phyloP scores from a whole-genome alignment of 2,113 vertebrate genomes.

The Sarotherodon lohbergeri region DNA sequence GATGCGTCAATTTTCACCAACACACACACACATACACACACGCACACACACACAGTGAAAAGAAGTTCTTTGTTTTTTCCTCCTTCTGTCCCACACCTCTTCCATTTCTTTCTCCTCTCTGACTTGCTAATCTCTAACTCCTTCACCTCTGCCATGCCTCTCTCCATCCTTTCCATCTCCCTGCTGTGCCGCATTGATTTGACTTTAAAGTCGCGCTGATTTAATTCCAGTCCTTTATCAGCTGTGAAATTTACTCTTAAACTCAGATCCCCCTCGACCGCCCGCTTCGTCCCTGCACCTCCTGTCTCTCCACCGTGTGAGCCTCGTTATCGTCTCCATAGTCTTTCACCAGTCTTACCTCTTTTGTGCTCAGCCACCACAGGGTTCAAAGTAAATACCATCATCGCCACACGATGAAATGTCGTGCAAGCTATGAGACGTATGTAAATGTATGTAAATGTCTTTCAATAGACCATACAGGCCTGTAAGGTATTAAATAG shows the following conservation, averaged over 20 bases:
- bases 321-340: neutral
- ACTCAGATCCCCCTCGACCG: neutral
- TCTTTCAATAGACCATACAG: neutral
- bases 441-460: neutral
- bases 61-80: neutral
- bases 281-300: neutral
- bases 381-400: neutral
- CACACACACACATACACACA: neutral
- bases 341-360: neutral
- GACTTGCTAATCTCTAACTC: constrained; percentile 20
- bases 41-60: neutral
- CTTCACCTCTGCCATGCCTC: constrained; percentile 7
- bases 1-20: neutral
- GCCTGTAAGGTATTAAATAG: neutral
- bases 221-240: constrained; percentile 42
- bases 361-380: neutral
- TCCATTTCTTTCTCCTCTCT: neutral
- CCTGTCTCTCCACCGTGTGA: neutral
- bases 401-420: neutral
- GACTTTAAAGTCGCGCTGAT: constrained; percentile 33
- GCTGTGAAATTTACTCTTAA: constrained; percentile 8
- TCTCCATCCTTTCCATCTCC: constrained; percentile 4
- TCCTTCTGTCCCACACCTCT: neutral
- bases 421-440: neutral
- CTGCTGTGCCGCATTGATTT: constrained; percentile 22